Base-by-base conservation (phyloP, 2,888 invertebrate genomes). In the Metalampra italica region DNA sequence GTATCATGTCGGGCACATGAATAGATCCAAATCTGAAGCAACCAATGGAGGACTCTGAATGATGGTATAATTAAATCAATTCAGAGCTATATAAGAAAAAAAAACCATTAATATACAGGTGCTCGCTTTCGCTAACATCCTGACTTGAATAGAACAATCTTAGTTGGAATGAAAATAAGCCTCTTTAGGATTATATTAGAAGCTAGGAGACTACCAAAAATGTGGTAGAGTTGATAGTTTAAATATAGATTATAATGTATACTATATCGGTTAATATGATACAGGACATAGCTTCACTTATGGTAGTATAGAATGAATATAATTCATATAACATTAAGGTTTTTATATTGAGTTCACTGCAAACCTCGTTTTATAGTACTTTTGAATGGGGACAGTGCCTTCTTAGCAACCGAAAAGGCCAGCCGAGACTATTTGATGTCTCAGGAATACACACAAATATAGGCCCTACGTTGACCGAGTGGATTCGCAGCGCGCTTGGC, bases 171-270 rank as follows among this genome's bases (percentile, higher is more conserved):
- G n/a, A 13, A 38, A 7, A n/a, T n/a, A 3, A 13, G n/a, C n/a
- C 3, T 13, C n/a, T 15, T 15, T 30, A 43, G 11, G 13, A n/a
- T n/a, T 8, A 9, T 15, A 47, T 41, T 39, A 41, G 45, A 55
- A 51, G 53, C 54, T 82, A 82, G 83, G 79, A 81, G 58, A 64
- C 79, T 82, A 78, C 83, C 82, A 83, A 83, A 83, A 77, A 80
- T 65, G 53, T 71, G 78, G 82, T 81, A 78, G 76, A 61, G 54
- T 60, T 62, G 66, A 63, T 68, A 64, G 57, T 62, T 64, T 37
- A 11, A 29, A 41, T 29, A 37, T 22, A 22, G 22, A 3, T 11
- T 37, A 46, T 71, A 68, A 70, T 58, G 66, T 78, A 71, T 78
- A 74, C 70, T 73, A 67, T 70, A 71, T 67, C 64, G 66, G 62